These are phyloP conservation scores for Pachycephala philippinensis DNA, from an alignment of 2,113 vertebrate species.

Conservation along the genomic window DNA sequence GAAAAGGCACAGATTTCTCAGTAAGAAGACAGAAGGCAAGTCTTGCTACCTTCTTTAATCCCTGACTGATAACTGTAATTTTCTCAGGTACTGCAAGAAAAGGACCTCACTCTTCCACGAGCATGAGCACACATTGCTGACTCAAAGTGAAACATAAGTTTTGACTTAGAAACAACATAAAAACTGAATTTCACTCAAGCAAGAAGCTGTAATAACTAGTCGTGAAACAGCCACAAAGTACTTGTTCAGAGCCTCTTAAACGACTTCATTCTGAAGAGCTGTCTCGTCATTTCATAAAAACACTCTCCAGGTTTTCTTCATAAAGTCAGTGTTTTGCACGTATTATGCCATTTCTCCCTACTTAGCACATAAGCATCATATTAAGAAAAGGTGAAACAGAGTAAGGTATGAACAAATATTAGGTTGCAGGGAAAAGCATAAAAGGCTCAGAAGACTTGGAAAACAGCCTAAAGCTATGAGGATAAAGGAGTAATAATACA, in stretches of 20 bases:
- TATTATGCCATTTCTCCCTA: not conserved
- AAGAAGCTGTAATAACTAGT: not conserved
- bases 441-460: not conserved
- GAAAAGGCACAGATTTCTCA: not conserved
- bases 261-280: not conserved
- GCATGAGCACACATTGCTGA: not conserved
- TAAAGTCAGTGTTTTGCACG: not conserved
- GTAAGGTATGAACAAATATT: not conserved
- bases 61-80: not conserved
- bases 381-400: not conserved
- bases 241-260: not conserved
- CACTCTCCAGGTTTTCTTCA: not conserved
- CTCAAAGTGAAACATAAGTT: not conserved
- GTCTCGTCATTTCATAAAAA: not conserved
- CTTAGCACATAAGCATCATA: not conserved
- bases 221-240: not conserved
- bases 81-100: not conserved
- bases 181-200: not conserved
- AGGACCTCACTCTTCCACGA: not conserved
- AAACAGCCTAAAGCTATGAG: not conserved
- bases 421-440: not conserved
- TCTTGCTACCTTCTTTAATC: not conserved
- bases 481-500: not conserved
- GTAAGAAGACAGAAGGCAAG: not conserved
- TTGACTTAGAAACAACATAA: not conserved